phyloP scores from a whole-genome alignment of 1,140 invertebrate genomes.

The Adoxophyes honmai region DNA sequence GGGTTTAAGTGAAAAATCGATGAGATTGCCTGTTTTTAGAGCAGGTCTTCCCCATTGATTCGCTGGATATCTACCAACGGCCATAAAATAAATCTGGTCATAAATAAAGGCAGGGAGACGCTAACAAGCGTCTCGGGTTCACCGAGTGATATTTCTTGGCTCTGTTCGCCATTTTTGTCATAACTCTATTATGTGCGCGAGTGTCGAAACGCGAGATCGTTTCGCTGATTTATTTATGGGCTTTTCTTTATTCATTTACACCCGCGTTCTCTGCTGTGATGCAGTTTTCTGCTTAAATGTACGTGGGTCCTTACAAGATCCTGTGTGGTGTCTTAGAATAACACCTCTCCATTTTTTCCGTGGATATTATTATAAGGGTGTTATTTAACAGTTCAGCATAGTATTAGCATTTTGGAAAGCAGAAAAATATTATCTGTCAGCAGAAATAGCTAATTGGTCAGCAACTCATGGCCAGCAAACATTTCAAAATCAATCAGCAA shows the following conservation, averaged over 20 bases:
- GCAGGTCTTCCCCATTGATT: conserved; percentile 52
- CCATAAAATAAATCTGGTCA: conserved; percentile 73
- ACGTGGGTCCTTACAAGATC: not conserved
- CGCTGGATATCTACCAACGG: conserved; percentile 41
- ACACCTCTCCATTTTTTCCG: too few relatives aligned
- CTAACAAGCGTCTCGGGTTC: conserved; percentile 75
- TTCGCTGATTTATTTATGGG: conserved; percentile 54
- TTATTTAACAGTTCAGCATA: too few relatives aligned
- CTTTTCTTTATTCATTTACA: conserved; percentile 19
- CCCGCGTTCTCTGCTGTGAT: not conserved
- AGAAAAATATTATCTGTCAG: too few relatives aligned
- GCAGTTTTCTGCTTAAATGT: not conserved
- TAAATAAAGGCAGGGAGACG: conserved; percentile 70
- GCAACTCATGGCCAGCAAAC: too few relatives aligned
- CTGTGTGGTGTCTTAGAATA: too few relatives aligned
- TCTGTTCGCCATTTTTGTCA: conserved; percentile 67
- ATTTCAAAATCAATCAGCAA: too few relatives aligned
- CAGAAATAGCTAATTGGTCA: too few relatives aligned
- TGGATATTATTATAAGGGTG: too few relatives aligned
- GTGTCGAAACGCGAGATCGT: conserved; percentile 64
- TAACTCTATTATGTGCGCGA: conserved; percentile 69
- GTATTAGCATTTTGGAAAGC: too few relatives aligned
- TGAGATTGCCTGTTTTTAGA: conserved; percentile 42
- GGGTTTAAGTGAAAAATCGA: conserved; percentile 29
- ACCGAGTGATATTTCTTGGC: conserved; percentile 67